Base-by-base conservation (phyloP, 1,140 invertebrate species). In the Drosophila malerkotliana region DNA sequence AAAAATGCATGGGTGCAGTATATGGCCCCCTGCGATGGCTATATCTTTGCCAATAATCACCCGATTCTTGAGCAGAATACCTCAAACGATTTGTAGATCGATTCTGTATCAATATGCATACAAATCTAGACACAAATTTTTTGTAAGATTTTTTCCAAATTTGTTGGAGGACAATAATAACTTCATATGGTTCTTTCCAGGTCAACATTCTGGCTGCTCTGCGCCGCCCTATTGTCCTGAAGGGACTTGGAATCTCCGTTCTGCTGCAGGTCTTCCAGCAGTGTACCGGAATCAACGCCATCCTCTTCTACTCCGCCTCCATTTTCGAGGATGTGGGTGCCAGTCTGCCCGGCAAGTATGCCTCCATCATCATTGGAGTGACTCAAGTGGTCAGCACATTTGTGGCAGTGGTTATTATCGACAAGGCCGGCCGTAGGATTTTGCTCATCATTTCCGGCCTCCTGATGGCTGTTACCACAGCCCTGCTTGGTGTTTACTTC, bases 351-450 rank as follows among this genome's bases (percentile, higher is more conserved):
- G 88, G 94, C 0, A 93, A 93, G 78, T 85, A 93, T 0, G 93
- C 93, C 2, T 94, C 96, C 0, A 96, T 97, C 45, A 93, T 97
- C 53, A 93, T 98, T 15, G 97, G 95, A 1, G 90, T 92, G 15
- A 94, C 97, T 18, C 95, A 97, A 91, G 94, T 97, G 7, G 41
- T 94, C 1, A 94, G 94, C 9, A 96, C 95, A 12, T 90, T 94
- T n/a, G 88, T 94, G 1, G 94, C 95, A 7, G 92, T 94, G 0
- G 56, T 94, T 53, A 79, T 96, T 45, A 95, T 97, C 55, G 94
- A 94, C 83, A 94, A 91, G 80, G 82, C 94, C 1, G 96, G 95
- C 4, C 92, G 97, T 5, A 94, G 95, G 67, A 90, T 95, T 2
- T 92, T 97, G 3, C 92, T 97, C n/a, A 92, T 95, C 1, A 75